Evolutionary conservation across 2,113 vertebrate species (phyloP), one percentile per base, ranked within the genome.

Genomic region (Chunga burmeisteri): DNA sequence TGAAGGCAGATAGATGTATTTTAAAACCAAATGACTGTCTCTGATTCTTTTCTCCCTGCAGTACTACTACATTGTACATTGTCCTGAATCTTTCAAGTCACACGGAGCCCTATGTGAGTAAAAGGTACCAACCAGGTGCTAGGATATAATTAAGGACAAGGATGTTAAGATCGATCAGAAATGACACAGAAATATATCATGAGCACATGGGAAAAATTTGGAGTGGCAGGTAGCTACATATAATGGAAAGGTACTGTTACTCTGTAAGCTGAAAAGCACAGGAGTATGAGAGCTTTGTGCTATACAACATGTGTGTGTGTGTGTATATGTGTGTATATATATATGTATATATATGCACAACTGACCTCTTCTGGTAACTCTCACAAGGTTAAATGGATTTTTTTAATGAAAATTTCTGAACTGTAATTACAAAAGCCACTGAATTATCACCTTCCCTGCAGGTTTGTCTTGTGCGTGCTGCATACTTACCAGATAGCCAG

Each of bases 211-310:
- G 81, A 5, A 75, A 70, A 72, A 53, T 7, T 32, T 61, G 56
- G 6, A 17, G 17, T 38, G 26, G 50, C 1, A 1, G 5, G 11
- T 53, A 74, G 36, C n/a, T 56, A 16, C 2, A 2, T 34, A 5
- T n/a, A 18, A 32, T 49, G 11, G 21, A 59, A 86, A 59, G n/a
- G 27, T 8, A 6, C 9, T 44, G 42, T 58, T 86, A 18, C 8
- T 86, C 71, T 46, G 2, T 34, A 65, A 88, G 29, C 44, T 83
- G 67, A 47, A 71, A 77, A 44, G 22, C 11, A 15, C 10, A 68
- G 74, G 7, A 8, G 7, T 38, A 11, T 9, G 9, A 58, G 32
- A 59, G 15, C 40, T 59, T 70, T 78, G 7, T 73, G 18, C 32
- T 36, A 1, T 30, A 9, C 56, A 34, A 16, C 7, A 7, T 11